phyloP scores from a whole-genome alignment of 2,797 vertebrate genomes.

The Remorina albescens region DNA sequence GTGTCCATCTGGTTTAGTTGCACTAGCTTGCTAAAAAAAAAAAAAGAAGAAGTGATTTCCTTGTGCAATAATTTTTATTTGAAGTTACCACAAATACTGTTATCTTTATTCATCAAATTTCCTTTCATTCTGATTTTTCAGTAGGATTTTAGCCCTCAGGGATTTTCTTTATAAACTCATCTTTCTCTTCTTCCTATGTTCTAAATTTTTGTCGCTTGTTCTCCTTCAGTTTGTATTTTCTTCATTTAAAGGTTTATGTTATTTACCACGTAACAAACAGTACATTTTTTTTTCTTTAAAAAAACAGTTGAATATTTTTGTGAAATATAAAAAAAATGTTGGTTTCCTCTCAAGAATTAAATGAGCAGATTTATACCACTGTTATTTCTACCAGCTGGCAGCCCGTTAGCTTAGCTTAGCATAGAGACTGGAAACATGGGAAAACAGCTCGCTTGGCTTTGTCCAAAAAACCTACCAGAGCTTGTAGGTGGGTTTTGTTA shows the following conservation, averaged over 20 bases:
- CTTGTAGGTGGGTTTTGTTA: background rate
- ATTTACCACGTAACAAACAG: constrained; percentile 8
- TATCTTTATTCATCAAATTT: constrained; percentile 41
- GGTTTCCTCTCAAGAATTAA: constrained; percentile 10
- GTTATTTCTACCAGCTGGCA: background rate
- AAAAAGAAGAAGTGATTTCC: constrained; percentile 35
- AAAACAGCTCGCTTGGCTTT: background rate
- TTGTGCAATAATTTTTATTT: constrained; percentile 59
- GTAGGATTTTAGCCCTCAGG: constrained; percentile 83
- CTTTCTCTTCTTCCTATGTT: constrained; percentile 22
- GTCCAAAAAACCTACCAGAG: background rate
- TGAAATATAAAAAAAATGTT: background rate
- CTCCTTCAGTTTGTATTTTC: constrained; percentile 26
- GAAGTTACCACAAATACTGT: constrained; percentile 60
- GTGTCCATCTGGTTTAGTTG: constrained; percentile 46
- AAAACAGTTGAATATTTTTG: constrained; percentile 5
- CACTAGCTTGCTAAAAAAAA: constrained; percentile 49
- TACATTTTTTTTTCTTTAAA: constrained; percentile 20
- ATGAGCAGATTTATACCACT: background rate
- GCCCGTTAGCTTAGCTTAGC: constrained; percentile 8
- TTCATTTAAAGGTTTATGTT: constrained; percentile 19
- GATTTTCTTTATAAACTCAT: constrained; percentile 66
- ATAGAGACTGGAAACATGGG: constrained; percentile 17
- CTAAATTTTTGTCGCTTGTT: constrained; percentile 37
- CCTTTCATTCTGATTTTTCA: constrained; percentile 46